These are phyloP conservation scores for Capromys pilorides DNA, from an alignment of 2,797 vertebrate genomes.

Conservation along the genomic window DNA sequence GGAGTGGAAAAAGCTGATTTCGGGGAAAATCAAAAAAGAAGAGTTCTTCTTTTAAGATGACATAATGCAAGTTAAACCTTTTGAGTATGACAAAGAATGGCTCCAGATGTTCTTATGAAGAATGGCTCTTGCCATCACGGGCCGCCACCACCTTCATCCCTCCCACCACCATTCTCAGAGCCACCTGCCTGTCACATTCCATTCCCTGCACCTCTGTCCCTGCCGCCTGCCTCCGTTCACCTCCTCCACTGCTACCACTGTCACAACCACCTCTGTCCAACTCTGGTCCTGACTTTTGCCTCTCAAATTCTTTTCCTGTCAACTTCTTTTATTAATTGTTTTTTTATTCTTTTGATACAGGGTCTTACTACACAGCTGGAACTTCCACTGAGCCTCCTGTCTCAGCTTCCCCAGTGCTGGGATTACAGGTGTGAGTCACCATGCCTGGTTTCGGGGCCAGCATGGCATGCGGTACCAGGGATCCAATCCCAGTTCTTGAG, in stretches of 20 bases:
- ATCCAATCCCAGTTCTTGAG: too few species aligned
- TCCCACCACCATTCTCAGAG: too few species aligned
- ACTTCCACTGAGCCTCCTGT: too few species aligned
- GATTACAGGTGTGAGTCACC: too few species aligned
- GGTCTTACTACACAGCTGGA: too few species aligned
- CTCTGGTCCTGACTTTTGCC: background rate
- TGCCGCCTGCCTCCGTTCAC: background rate
- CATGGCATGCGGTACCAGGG: too few species aligned
- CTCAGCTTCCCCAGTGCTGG: too few species aligned
- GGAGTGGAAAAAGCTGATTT: background rate
- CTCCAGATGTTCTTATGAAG: background rate
- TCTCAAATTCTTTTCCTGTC: background rate
- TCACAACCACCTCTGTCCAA: background rate
- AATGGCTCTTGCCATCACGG: background rate
- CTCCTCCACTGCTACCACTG: too few species aligned
- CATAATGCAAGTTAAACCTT: background rate
- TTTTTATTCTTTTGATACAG: too few species aligned
- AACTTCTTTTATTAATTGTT: background rate
- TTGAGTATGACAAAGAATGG: background rate
- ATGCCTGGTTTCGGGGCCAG: too few species aligned
- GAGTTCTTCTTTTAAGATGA: conserved; percentile 11
- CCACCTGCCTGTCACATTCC: background rate
- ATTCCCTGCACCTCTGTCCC: too few species aligned
- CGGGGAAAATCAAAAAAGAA: background rate
- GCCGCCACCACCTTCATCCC: too few species aligned